Percentiles rank a stretch among this genome's conserved stretches.
Evolutionary conservation across 1,140 invertebrate genomes (phyloP).

Genomic region (Calycopis cecrops): DNA sequence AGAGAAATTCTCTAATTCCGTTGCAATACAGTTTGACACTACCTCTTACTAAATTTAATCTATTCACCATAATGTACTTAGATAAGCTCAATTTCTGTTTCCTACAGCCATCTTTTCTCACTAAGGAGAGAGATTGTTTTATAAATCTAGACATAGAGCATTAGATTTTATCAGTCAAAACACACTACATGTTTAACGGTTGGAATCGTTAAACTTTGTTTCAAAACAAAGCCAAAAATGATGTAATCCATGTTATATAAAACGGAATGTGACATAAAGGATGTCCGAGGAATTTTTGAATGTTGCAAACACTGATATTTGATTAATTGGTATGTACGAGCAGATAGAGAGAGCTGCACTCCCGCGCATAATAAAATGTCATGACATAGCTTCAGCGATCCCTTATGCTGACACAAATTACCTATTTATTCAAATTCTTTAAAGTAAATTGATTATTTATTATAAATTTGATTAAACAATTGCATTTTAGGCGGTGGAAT

Average conservation of each 20-base stretch:
- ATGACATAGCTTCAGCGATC: conserved; percentile 11
- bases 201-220: conserved; percentile 3
- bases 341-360: conserved; percentile 36
- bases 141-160: no score
- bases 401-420: neutral
- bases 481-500: neutral
- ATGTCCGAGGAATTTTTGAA: conserved; percentile 15
- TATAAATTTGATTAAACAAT: neutral
- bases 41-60: no score
- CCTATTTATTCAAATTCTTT: conserved; percentile 4
- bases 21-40: no score
- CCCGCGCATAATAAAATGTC: conserved; percentile 31
- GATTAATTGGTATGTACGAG: conserved; percentile 45
- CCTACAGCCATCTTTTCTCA: no score
- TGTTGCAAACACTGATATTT: conserved; percentile 22
- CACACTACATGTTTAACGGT: neutral
- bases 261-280: conserved; percentile 21
- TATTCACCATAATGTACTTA: no score
- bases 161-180: no score
- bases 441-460: neutral
- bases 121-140: no score
- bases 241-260: conserved; percentile 28
- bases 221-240: conserved; percentile 3
- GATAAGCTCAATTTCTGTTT: no score
- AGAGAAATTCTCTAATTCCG: no score